These are phyloP conservation scores for Mantis religiosa DNA, from an alignment of 2,888 invertebrate species.

Conservation along the genomic window DNA sequence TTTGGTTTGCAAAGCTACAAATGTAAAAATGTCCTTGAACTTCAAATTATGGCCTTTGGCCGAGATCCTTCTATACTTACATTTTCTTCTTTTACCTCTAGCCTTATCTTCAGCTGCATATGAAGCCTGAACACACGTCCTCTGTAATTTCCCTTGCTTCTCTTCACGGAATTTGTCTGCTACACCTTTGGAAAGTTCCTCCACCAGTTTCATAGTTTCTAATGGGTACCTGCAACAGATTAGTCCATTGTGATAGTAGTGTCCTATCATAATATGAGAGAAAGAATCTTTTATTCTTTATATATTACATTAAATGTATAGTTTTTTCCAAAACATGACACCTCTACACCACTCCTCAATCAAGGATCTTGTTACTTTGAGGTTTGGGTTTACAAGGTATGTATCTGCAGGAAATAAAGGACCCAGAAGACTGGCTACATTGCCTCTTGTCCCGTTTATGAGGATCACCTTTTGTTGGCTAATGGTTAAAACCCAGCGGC, in stretches of 20 bases:
- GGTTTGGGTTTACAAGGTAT: too few relatives aligned
- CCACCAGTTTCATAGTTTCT: constrained; percentile 74
- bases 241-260: not conserved
- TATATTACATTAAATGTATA: too few relatives aligned
- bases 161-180: constrained; percentile 67
- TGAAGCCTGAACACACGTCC: constrained; percentile 73
- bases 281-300: too few relatives aligned
- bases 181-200: constrained; percentile 68
- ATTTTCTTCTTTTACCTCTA: constrained; percentile 55
- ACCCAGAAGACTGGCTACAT: too few relatives aligned
- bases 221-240: constrained; percentile 64
- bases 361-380: too few relatives aligned
- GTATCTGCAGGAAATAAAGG: too few relatives aligned
- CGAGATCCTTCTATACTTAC: constrained; percentile 2
- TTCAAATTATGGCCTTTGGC: not conserved
- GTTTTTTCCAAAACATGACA: too few relatives aligned
- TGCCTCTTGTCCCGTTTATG: too few relatives aligned
- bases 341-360: too few relatives aligned
- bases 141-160: constrained; percentile 57
- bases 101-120: constrained; percentile 73
- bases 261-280: not conserved
- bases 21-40: not conserved
- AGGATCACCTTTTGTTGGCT: too few relatives aligned
- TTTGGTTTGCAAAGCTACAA: not conserved
- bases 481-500: too few relatives aligned